Conservation (phyloP, 2,888 invertebrate species). For the Coelogynopora nodosa region DNA sequence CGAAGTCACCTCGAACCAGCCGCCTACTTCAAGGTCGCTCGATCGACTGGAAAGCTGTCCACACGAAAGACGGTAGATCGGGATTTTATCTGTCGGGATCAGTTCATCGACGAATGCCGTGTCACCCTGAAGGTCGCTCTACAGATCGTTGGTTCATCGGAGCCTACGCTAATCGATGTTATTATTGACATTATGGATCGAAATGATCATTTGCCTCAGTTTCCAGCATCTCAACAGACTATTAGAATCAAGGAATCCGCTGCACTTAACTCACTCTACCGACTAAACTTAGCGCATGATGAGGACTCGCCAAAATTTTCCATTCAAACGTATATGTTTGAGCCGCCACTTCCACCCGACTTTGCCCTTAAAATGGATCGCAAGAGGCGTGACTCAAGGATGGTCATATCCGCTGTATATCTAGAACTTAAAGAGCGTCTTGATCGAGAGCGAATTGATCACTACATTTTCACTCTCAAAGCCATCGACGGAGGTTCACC, state of each 20-base stretch:
- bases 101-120: background rate
- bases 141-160: background rate
- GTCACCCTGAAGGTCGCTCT: constrained; percentile 5
- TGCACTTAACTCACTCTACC: background rate
- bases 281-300: constrained; percentile 30
- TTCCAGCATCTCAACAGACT: background rate
- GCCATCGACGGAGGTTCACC: constrained; percentile 35
- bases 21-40: background rate
- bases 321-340: constrained; percentile 7
- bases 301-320: background rate
- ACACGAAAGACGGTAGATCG: constrained; percentile 14
- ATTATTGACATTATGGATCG: constrained; percentile 3
- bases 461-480: constrained; percentile 27
- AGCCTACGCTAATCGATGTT: constrained; percentile 23
- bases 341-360: constrained; percentile 27
- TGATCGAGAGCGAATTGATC: constrained; percentile 23
- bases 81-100: constrained; percentile 23
- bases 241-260: constrained; percentile 35
- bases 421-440: constrained; percentile 32
- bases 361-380: constrained; percentile 35
- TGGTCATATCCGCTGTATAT: background rate
- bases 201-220: constrained; percentile 30
- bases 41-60: constrained; percentile 33
- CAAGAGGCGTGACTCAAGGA: background rate
- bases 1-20: background rate